A percentile compares a stretch with the other conserved stretches of the same genome.
phyloP scores from a whole-genome alignment of 2,113 vertebrate genomes.

The Mungos mungo region DNA sequence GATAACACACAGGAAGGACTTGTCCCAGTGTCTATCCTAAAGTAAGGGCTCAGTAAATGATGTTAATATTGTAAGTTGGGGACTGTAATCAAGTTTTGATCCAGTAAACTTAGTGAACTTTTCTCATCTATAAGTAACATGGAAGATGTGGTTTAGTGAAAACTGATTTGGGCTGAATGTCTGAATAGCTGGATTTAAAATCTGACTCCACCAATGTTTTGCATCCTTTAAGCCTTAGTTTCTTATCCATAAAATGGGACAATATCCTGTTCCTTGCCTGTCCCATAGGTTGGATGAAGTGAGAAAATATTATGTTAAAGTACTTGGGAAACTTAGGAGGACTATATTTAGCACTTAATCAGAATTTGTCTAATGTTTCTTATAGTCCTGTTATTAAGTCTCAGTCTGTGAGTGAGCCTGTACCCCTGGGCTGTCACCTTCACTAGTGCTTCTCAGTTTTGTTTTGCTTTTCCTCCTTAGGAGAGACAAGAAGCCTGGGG shows the following conservation, averaged over 20 bases:
- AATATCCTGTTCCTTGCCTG: not conserved
- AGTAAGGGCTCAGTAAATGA: not conserved
- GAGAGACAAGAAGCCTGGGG: not conserved
- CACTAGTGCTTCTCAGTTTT: not conserved
- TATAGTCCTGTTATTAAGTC: not conserved
- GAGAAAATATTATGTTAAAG: not conserved
- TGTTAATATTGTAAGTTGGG: not conserved
- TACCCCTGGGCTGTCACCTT: not conserved
- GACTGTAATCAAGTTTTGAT: not conserved
- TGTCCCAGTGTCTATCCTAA: not conserved
- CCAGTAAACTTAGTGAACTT: not conserved
- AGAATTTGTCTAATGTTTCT: not conserved
- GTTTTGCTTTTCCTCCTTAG: not conserved
- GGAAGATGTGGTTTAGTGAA: not conserved
- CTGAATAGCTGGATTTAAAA: not conserved
- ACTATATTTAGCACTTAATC: constrained; percentile 19
- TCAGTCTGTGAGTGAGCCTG: not conserved
- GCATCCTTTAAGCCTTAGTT: not conserved
- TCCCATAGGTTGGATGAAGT: not conserved
- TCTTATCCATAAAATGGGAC: not conserved
- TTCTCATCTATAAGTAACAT: not conserved
- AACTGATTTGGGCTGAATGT: not conserved
- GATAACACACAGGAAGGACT: not conserved
- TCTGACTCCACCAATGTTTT: not conserved
- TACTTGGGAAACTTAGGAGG: constrained; percentile 32